Conservation (phyloP, 2,113 vertebrate species). For the Centropristis striata region DNA sequence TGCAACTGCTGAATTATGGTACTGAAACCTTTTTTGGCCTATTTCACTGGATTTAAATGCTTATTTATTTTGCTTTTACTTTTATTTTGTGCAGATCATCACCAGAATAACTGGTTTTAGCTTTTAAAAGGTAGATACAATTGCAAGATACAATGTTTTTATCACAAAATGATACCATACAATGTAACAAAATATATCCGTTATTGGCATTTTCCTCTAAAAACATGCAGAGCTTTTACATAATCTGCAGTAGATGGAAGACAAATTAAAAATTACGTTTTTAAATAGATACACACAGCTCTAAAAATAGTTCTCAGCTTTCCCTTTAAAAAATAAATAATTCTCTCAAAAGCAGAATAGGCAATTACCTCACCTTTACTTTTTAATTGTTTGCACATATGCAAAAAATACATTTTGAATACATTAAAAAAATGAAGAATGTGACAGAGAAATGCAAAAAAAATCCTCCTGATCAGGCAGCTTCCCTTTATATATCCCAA, state of each 20-base stretch:
- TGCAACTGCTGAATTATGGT: too few species aligned
- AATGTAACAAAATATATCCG: too few species aligned
- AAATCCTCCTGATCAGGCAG: too few species aligned
- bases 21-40: too few species aligned
- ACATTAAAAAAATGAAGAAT: too few species aligned
- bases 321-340: neutral
- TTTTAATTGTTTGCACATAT: too few species aligned
- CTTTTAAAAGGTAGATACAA: neutral
- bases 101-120: neutral
- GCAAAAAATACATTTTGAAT: too few species aligned
- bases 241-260: neutral
- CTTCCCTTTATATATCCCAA: too few species aligned
- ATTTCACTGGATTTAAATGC: too few species aligned
- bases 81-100: neutral
- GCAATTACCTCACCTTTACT: too few species aligned
- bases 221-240: neutral
- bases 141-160: neutral
- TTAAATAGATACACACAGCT: neutral
- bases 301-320: neutral
- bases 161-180: neutral
- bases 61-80: neutral
- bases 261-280: neutral
- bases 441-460: too few species aligned
- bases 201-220: neutral
- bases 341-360: neutral